phyloP scores from a whole-genome alignment of 92 coral and sea anemone species.

The Hydrozoanthus gracilis region DNA sequence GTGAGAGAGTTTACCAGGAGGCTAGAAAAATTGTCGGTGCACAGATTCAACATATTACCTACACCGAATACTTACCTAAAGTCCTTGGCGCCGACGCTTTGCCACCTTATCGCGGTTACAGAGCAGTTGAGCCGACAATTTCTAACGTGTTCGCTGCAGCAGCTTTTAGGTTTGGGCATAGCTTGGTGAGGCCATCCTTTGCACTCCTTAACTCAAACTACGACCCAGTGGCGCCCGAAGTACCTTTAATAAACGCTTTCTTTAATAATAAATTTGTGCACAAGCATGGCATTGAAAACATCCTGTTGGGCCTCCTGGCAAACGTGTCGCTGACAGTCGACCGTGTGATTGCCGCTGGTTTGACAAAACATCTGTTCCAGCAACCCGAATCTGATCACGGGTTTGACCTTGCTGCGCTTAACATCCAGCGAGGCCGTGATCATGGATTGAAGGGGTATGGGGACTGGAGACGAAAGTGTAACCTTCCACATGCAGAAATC shows the following conservation, averaged over 20 bases:
- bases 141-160: constrained; percentile 90
- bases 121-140: constrained; percentile 79
- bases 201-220: constrained; percentile 82
- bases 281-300: constrained; percentile 80
- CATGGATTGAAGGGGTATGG: constrained; percentile 99
- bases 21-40: constrained; percentile 95
- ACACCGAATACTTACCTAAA: constrained; percentile 84
- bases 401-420: constrained; percentile 93
- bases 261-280: constrained; percentile 89
- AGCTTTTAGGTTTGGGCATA: constrained; percentile 95
- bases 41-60: constrained; percentile 90
- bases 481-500: constrained; percentile 85
- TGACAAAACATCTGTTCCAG: constrained; percentile 93
- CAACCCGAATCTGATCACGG: constrained; percentile 98
- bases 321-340: constrained; percentile 81
- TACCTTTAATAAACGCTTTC: constrained; percentile 85
- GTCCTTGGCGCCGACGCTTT: constrained; percentile 74
- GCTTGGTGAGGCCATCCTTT: constrained; percentile 86
- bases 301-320: constrained; percentile 92
- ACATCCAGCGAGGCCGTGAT: constrained; percentile 97
- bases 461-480: constrained; percentile 97
- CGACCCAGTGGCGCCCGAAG: constrained; percentile 84
- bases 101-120: constrained; percentile 81
- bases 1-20: constrained; percentile 83
- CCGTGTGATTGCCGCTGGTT: constrained; percentile 79